phyloP scores from a whole-genome alignment of 1,140 invertebrate genomes.

The Drosophila bifasciata region DNA sequence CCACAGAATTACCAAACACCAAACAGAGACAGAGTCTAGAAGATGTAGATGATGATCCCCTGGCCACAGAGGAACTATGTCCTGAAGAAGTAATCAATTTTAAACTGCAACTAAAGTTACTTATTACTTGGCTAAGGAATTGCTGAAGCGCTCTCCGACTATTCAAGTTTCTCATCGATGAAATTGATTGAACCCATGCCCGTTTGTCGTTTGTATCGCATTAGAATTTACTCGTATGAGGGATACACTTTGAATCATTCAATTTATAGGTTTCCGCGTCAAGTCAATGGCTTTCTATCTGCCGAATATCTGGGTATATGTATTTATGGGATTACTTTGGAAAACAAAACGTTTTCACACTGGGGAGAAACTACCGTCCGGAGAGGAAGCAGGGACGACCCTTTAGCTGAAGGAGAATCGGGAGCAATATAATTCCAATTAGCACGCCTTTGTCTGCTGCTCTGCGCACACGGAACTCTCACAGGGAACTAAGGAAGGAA shows the following conservation, averaged over 20 bases:
- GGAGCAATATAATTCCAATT: conserved; percentile 80
- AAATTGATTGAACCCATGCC: no score
- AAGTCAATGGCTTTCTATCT: conserved; percentile 26
- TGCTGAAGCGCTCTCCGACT: neutral
- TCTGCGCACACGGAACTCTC: conserved; percentile 6
- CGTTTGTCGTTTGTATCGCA: neutral
- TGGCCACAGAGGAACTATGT: neutral
- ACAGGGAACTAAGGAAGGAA: conserved; percentile 16
- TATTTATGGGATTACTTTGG: conserved; percentile 29
- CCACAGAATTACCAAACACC: conserved; percentile 72
- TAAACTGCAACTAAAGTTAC: no score
- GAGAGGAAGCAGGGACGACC: conserved; percentile 1
- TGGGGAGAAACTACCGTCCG: neutral
- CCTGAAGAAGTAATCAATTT: no score
- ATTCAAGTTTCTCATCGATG: no score
- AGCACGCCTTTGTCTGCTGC: conserved; percentile 73
- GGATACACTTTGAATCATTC: neutral
- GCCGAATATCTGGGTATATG: conserved; percentile 8
- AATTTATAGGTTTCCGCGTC: neutral
- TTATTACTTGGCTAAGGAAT: no score
- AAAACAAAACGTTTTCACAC: conserved; percentile 55
- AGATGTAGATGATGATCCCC: conserved; percentile 23
- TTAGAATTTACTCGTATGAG: neutral
- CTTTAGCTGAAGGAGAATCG: conserved; percentile 12
- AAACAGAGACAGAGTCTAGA: conserved; percentile 21